Conservation (phyloP, 2,888 invertebrate genomes). For the Panopea generosa region DNA sequence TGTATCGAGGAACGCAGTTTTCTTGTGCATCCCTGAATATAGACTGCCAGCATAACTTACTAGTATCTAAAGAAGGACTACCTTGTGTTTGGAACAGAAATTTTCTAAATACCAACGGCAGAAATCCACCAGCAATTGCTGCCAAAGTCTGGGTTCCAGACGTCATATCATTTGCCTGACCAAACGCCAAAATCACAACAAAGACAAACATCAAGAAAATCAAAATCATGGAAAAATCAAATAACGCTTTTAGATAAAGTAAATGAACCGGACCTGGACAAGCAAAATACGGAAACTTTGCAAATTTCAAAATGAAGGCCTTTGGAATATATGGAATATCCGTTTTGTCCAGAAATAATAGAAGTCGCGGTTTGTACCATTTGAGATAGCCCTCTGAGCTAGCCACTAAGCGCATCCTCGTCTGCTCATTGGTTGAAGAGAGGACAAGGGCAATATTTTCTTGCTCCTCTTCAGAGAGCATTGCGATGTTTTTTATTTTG, state of each 20-base stretch:
- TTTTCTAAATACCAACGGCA: slow-evolving; percentile 48
- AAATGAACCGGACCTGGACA: slow-evolving; percentile 42
- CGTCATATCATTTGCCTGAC: slow-evolving; percentile 44
- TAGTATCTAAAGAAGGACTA: slow-evolving; percentile 26
- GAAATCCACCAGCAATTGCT: slow-evolving; percentile 46
- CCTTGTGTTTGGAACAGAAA: slow-evolving; percentile 43
- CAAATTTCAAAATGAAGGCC: slow-evolving; percentile 34
- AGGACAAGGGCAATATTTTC: slow-evolving; percentile 30
- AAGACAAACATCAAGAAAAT: slow-evolving; percentile 52
- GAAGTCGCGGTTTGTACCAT: slow-evolving; percentile 27
- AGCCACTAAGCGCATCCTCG: slow-evolving; percentile 14
- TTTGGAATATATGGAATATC: slow-evolving; percentile 51
- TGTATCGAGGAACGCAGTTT: background rate
- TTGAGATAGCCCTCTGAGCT: slow-evolving; percentile 34
- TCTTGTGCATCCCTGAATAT: slow-evolving; percentile 21
- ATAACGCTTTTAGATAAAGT: slow-evolving; percentile 38
- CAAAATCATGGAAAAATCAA: slow-evolving; percentile 38
- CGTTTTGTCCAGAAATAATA: slow-evolving; percentile 38
- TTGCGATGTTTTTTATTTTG: slow-evolving; percentile 19
- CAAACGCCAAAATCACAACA: slow-evolving; percentile 52
- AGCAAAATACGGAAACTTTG: slow-evolving; percentile 24
- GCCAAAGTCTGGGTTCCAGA: slow-evolving; percentile 45
- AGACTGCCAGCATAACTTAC: slow-evolving; percentile 44
- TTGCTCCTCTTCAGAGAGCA: slow-evolving; percentile 21
- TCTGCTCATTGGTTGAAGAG: background rate